Evolutionary conservation across 2,113 vertebrate genomes (phyloP).

Genomic region (Smithornis capensis): DNA sequence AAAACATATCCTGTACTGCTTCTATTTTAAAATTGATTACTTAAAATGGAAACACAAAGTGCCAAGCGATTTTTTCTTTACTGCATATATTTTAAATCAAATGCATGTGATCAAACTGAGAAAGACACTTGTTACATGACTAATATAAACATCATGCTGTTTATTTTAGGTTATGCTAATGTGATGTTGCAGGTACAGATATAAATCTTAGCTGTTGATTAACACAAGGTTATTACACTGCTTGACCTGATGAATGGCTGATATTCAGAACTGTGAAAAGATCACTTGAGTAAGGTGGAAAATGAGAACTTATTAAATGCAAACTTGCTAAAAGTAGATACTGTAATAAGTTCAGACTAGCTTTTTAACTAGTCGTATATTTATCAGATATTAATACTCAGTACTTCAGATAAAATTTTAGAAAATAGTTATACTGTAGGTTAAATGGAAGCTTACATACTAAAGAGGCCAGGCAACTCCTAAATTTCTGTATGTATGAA

Average conservation of each 20-base stretch:
- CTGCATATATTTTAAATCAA: constrained; percentile 48
- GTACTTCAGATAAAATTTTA: not conserved
- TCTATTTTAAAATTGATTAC: constrained; percentile 60
- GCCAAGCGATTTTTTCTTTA: constrained; percentile 50
- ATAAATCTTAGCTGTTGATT: constrained; percentile 81
- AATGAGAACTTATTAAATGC: constrained; percentile 73
- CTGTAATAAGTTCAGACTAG: not conserved
- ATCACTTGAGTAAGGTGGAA: constrained; percentile 77
- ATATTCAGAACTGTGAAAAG: constrained; percentile 74
- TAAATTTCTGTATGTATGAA: not conserved
- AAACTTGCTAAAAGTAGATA: constrained; percentile 74
- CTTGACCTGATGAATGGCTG: constrained; percentile 65
- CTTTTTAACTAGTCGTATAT: constrained; percentile 6
- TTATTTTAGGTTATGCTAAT: constrained; percentile 62
- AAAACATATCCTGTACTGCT: constrained; percentile 63
- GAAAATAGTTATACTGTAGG: not conserved
- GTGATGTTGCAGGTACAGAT: constrained; percentile 62
- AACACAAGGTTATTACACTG: constrained; percentile 76
- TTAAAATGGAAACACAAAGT: constrained; percentile 65
- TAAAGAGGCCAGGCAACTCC: not conserved
- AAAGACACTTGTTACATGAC: constrained; percentile 36
- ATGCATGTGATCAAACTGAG: constrained; percentile 25
- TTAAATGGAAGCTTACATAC: not conserved
- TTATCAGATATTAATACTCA: not conserved
- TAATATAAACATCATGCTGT: constrained; percentile 54